These are phyloP conservation scores for Pipa parva DNA, from an alignment of 2,113 vertebrate species.

Conservation along the genomic window DNA sequence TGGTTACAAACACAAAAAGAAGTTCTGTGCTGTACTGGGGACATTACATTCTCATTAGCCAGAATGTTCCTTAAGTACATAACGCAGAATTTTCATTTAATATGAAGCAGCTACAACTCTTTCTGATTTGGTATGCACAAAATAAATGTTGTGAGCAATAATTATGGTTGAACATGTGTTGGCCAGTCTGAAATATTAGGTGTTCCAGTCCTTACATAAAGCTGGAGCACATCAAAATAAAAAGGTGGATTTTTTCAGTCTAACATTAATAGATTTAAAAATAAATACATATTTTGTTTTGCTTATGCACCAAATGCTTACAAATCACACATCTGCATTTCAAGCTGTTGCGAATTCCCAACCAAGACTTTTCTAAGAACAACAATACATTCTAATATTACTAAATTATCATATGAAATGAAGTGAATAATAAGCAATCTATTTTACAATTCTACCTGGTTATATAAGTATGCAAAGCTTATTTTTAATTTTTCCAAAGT, in stretches of 20 bases:
- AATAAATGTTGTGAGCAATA: conserved; percentile 53
- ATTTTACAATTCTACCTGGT: too few relatives aligned
- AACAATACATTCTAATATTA: background rate
- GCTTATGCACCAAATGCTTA: conserved; percentile 11
- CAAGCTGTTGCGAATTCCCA: background rate
- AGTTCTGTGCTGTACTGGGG: conserved; percentile 58
- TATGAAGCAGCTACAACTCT: conserved; percentile 57
- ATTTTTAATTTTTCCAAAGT: too few relatives aligned
- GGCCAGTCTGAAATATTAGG: conserved; percentile 47
- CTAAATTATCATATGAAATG: background rate
- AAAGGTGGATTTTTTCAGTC: background rate
- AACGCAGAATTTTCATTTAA: conserved; percentile 60
- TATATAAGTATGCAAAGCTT: too few relatives aligned
- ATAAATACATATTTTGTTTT: conserved; percentile 7
- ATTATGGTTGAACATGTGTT: conserved; percentile 49
- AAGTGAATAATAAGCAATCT: too few relatives aligned
- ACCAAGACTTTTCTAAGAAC: background rate
- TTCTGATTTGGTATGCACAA: conserved; percentile 53
- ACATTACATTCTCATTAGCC: conserved; percentile 61
- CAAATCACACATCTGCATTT: background rate
- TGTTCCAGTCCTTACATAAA: conserved; percentile 26
- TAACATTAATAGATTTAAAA: background rate
- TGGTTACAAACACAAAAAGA: conserved; percentile 60
- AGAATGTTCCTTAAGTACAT: conserved; percentile 56
- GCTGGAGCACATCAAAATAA: background rate